A percentile compares a stretch with the other conserved stretches of the same genome.
Evolutionary conservation across 2,797 vertebrate species (phyloP).

Genomic region (Pterois miles): DNA sequence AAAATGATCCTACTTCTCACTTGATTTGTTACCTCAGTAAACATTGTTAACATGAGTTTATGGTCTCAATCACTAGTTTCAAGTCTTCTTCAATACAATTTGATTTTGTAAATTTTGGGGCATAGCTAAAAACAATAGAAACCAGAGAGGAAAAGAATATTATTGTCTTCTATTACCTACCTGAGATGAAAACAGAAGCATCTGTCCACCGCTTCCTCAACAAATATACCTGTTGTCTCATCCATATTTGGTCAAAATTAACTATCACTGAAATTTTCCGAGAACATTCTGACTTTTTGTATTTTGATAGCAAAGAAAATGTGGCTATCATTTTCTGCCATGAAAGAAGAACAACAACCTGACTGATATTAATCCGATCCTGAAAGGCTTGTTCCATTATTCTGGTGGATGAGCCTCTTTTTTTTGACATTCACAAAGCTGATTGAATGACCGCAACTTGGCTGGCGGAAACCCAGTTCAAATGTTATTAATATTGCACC

Average conservation of each 20-base stretch:
- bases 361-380: slow-evolving; percentile 9
- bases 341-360: slow-evolving; percentile 10
- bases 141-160: background rate
- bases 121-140: background rate
- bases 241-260: background rate
- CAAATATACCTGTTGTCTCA: background rate
- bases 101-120: too few species aligned
- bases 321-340: background rate
- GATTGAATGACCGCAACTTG: slow-evolving; percentile 21
- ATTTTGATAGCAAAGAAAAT: background rate
- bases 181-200: background rate
- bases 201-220: background rate
- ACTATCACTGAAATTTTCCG: background rate
- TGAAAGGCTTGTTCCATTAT: slow-evolving; percentile 13
- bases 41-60: too few species aligned
- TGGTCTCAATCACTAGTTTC: too few species aligned
- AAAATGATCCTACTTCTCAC: too few species aligned
- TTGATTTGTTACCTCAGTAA: too few species aligned
- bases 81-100: too few species aligned
- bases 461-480: slow-evolving; percentile 11
- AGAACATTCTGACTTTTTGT: background rate
- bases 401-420: background rate
- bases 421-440: slow-evolving; percentile 1
- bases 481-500: slow-evolving; percentile 29
- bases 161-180: background rate